Conservation (phyloP, 2,113 vertebrate genomes). For the Anolis sagrei region DNA sequence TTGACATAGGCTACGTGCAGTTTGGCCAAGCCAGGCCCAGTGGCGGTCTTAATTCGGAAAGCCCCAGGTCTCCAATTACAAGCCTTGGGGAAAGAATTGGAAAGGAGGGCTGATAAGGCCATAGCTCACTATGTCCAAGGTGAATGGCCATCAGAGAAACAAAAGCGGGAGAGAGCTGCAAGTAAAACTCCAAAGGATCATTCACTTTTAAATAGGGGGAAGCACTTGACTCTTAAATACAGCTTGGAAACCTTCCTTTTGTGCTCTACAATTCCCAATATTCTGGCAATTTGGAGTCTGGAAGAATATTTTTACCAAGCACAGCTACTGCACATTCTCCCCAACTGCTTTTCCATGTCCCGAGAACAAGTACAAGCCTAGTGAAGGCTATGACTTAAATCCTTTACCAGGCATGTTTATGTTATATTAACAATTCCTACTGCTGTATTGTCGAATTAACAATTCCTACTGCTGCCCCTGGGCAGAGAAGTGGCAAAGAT, state of each 20-base stretch:
- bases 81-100: not conserved
- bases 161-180: not conserved
- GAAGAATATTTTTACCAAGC: too few species aligned
- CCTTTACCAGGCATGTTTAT: conserved; percentile 21
- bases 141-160: not conserved
- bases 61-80: not conserved
- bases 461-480: not conserved
- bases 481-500: not conserved
- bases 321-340: too few species aligned
- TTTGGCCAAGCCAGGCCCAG: not conserved
- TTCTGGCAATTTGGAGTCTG: too few species aligned
- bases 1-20: not conserved
- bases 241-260: too few species aligned
- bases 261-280: too few species aligned
- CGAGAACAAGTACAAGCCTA: not conserved
- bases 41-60: not conserved
- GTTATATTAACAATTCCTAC: not conserved
- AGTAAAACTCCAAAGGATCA: not conserved
- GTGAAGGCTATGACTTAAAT: not conserved
- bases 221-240: conserved; percentile 17
- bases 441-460: not conserved
- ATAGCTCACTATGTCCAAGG: not conserved
- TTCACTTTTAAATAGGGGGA: not conserved
- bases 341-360: too few species aligned
- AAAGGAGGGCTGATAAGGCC: not conserved